Evolutionary conservation across 2,888 invertebrate species (phyloP).

Genomic region (Netelia virgata): DNA sequence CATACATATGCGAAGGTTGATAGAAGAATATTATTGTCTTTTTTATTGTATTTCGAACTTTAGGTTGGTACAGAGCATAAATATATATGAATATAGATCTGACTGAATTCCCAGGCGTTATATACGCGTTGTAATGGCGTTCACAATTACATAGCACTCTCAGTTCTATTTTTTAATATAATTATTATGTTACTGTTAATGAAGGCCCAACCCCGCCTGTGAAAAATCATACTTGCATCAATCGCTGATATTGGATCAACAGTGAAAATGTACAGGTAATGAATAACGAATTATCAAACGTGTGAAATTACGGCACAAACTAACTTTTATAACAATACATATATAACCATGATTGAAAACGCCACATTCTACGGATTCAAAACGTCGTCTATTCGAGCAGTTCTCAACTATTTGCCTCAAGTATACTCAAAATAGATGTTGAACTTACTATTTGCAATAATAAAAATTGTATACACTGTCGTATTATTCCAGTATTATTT

Average conservation of each 20-base stretch:
- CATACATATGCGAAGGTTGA: slow-evolving; percentile 34
- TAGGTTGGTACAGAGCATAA: not conserved
- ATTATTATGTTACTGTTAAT: slow-evolving; percentile 26
- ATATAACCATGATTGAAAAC: slow-evolving; percentile 13
- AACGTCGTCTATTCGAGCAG: slow-evolving; percentile 10
- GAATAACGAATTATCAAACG: slow-evolving; percentile 3
- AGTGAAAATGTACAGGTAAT: slow-evolving; percentile 10
- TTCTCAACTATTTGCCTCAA: not conserved
- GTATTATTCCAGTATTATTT: slow-evolving; percentile 28
- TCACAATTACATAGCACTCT: slow-evolving; percentile 11
- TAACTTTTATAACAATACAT: slow-evolving; percentile 34
- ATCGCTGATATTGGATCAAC: slow-evolving; percentile 9
- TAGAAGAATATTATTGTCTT: slow-evolving; percentile 1
- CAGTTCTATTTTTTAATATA: slow-evolving; percentile 2
- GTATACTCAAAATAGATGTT: not conserved
- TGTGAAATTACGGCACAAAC: slow-evolving; percentile 41
- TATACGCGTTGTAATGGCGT: not conserved
- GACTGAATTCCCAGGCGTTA: slow-evolving; percentile 35
- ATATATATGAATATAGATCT: not conserved
- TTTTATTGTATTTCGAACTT: not conserved
- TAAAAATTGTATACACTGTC: slow-evolving; percentile 21
- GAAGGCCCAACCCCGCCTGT: not conserved
- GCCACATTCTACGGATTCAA: slow-evolving; percentile 31
- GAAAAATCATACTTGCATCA: slow-evolving; percentile 9
- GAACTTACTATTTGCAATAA: slow-evolving; percentile 62